Conservation (phyloP, 1,140 invertebrate genomes). For the Oedothorax gibbosus region DNA sequence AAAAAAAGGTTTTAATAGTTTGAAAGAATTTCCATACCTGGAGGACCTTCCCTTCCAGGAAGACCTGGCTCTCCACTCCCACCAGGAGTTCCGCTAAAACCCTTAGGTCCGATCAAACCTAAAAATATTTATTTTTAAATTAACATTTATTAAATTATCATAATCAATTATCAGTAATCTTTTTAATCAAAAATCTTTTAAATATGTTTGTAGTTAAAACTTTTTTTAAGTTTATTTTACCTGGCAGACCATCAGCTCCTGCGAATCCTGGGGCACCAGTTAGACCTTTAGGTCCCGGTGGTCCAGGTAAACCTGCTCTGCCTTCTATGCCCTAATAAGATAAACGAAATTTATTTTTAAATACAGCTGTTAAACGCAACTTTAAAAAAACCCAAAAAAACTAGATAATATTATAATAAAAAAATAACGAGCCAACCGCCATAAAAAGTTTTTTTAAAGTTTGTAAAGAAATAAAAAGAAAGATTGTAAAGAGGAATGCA, state of each 20-base stretch:
- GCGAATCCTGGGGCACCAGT: conserved; percentile 36
- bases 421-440: neutral
- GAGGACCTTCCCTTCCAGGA: conserved; percentile 52
- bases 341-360: conserved; percentile 71
- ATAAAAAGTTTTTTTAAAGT: too few relatives aligned
- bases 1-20: too few relatives aligned
- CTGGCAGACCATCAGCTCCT: conserved; percentile 39
- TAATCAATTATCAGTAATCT: neutral
- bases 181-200: neutral
- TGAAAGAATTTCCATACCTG: neutral
- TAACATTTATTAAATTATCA: neutral
- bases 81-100: conserved; percentile 71
- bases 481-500: too few relatives aligned
- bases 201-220: neutral
- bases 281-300: conserved; percentile 68
- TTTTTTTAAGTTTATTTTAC: neutral
- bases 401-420: neutral
- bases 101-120: conserved; percentile 47
- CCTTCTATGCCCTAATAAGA: conserved; percentile 74
- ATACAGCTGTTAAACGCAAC: neutral
- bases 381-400: neutral
- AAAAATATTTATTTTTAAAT: neutral
- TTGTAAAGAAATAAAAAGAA: too few relatives aligned
- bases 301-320: conserved; percentile 72
- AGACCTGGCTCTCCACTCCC: conserved; percentile 69